Evolutionary conservation across 2,888 invertebrate genomes (phyloP).

Genomic region (Ryuthela nishihirai): DNA sequence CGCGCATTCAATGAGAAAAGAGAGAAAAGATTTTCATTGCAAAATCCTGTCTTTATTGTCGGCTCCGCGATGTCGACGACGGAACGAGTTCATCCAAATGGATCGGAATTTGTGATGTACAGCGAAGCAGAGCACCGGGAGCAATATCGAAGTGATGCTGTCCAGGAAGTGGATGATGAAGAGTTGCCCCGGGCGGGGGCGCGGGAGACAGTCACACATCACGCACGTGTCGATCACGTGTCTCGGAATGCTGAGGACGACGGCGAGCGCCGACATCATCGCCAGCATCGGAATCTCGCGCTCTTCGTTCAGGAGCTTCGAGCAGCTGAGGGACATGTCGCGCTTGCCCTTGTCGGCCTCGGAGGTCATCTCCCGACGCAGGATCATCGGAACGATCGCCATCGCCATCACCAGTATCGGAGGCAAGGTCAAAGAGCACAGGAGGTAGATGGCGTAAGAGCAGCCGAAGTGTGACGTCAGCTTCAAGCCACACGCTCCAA

Average conservation of each 20-base stretch:
- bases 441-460: conserved; percentile 7
- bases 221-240: not conserved
- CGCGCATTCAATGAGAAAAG: too few relatives aligned
- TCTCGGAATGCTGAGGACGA: conserved; percentile 6
- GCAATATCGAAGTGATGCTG: conserved; percentile 3
- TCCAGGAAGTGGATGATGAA: conserved; percentile 13
- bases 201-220: conserved; percentile 1
- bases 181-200: not conserved
- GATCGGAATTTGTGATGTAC: conserved; percentile 9
- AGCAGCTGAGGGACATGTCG: conserved; percentile 4
- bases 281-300: conserved; percentile 11
- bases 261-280: not conserved
- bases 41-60: too few relatives aligned
- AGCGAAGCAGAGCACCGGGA: conserved; percentile 5
- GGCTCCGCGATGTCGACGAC: too few relatives aligned
- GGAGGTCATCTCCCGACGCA: not conserved
- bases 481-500: conserved; percentile 4
- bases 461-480: conserved; percentile 9
- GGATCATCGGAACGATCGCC: not conserved
- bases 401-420: conserved; percentile 4
- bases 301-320: not conserved
- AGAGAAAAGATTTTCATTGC: too few relatives aligned
- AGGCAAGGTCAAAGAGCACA: conserved; percentile 9
- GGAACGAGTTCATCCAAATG: too few relatives aligned
- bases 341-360: not conserved